Conservation (phyloP, 2,113 vertebrate species). For the Macrotus californicus region DNA sequence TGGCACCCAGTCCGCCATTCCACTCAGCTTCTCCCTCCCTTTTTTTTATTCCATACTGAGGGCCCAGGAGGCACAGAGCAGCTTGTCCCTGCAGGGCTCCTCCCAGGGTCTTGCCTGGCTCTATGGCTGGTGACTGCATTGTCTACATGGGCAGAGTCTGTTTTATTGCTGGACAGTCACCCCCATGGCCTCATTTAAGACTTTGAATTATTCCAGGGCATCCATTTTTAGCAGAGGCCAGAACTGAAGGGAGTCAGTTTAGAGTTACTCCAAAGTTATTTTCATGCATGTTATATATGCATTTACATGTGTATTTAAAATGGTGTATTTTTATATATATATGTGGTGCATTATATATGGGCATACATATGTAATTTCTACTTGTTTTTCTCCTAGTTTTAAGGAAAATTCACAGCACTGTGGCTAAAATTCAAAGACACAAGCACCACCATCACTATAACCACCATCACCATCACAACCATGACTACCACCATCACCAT, state of each 20-base stretch:
- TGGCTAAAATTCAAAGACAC: slow-evolving; percentile 7
- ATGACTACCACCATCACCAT: too few species aligned
- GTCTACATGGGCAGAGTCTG: slow-evolving; percentile 51
- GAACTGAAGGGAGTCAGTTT: slow-evolving; percentile 57
- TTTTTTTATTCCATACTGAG: slow-evolving; percentile 49
- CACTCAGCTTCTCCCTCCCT: slow-evolving; percentile 45
- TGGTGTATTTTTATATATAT: slow-evolving; percentile 14
- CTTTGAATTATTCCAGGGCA: neutral
- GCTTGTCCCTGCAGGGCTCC: slow-evolving; percentile 64
- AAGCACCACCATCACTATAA: neutral
- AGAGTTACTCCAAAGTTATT: slow-evolving; percentile 64
- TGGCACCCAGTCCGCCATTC: slow-evolving; percentile 70
- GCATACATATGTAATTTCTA: neutral
- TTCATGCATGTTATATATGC: slow-evolving; percentile 40
- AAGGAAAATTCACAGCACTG: slow-evolving; percentile 23
- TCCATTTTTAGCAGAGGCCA: slow-evolving; percentile 44
- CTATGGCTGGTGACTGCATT: slow-evolving; percentile 56
- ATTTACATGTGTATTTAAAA: neutral
- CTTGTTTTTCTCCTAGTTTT: slow-evolving; percentile 38
- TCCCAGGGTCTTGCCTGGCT: slow-evolving; percentile 71
- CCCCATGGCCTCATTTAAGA: slow-evolving; percentile 1
- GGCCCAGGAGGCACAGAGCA: slow-evolving; percentile 60
- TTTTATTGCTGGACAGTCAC: slow-evolving; percentile 59
- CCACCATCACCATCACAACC: neutral
- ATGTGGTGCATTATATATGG: neutral